Evolutionary conservation across 1,140 invertebrate genomes (phyloP), one percentile per base, ranked within the genome.

Genomic region (Nasonia giraulti): DNA sequence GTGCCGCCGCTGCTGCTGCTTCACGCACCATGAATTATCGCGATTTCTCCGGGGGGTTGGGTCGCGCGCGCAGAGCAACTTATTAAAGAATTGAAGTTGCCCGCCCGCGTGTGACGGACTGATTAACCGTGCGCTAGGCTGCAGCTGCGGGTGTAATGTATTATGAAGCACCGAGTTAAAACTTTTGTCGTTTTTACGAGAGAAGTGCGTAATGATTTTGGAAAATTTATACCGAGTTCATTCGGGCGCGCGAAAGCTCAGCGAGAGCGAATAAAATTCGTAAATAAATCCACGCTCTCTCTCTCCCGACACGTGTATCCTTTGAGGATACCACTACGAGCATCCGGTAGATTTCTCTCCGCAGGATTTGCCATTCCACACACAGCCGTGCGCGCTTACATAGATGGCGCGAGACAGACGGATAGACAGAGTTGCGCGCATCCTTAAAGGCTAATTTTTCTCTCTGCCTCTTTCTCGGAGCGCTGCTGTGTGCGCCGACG

Each of bases 371-470:
- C 44, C 23, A 81, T 81, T 81, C 80, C 12, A 2, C 11, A 17
- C n/a, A 14, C 80, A 68, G n/a, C 14, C 12, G 2, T 37, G 79
- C 11, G 66, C 10, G 10, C 47, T 8, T 11, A 14, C 47, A 50
- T 14, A 50, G 47, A 50, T 17, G 47, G 12, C 55, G 12, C 55
- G 55, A n/a, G 55, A 62, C 55, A n/a, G 55, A 62, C 55, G 20
- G 55, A 0, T n/a, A 62, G 55, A 62, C 55, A n/a, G 55, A 62
- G 55, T 71, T 31, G 23, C 27, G 68, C 73, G 40, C 10, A 62
- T 62, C 87, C 86, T 87, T 86, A 86, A 86, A 88, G 77, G 71
- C 68, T 82, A 88, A 88, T 87, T 88, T 89, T 87, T 86, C 80
- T n/a, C 78, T 75, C 77, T 37, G 2, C 4, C 78, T 75, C 74